Evolutionary conservation across 2,797 vertebrate genomes (phyloP).

Genomic region (Poeciliopsis gracilis): DNA sequence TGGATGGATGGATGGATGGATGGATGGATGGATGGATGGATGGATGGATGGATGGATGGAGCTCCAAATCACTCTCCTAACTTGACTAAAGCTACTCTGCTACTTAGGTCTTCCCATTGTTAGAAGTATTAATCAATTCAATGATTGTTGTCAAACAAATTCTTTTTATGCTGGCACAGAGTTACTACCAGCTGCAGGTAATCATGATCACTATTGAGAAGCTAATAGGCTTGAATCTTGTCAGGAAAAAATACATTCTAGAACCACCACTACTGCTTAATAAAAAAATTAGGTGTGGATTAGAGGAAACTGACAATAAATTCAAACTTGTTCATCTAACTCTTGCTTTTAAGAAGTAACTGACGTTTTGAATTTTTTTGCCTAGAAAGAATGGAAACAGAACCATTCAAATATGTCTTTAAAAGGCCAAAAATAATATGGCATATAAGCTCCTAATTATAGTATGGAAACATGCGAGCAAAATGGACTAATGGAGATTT

Average conservation of each 20-base stretch:
- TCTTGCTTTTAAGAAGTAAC: not conserved
- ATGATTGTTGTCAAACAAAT: not conserved
- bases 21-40: no score
- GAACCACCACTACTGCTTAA: not conserved
- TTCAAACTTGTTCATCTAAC: not conserved
- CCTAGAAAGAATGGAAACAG: not conserved
- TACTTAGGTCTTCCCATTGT: not conserved
- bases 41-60: no score
- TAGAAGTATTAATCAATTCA: not conserved
- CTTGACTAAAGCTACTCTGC: not conserved
- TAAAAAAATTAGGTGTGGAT: not conserved
- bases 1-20: no score
- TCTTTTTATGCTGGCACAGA: not conserved
- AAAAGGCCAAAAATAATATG: not conserved
- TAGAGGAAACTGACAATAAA: not conserved
- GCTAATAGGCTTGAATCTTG: not conserved
- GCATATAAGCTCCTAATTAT: not conserved
- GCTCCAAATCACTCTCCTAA: not conserved
- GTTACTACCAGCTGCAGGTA: not conserved
- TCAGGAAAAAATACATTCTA: not conserved
- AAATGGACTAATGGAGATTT: constrained; percentile 14
- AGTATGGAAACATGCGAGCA: not conserved
- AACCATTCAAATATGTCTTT: not conserved
- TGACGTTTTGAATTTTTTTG: not conserved
- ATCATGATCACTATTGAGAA: not conserved